Percentiles rank a stretch among this genome's conserved stretches.
These are phyloP conservation scores for Lithophane leautieri DNA, from an alignment of 2,888 invertebrate species.

Conservation along the genomic window DNA sequence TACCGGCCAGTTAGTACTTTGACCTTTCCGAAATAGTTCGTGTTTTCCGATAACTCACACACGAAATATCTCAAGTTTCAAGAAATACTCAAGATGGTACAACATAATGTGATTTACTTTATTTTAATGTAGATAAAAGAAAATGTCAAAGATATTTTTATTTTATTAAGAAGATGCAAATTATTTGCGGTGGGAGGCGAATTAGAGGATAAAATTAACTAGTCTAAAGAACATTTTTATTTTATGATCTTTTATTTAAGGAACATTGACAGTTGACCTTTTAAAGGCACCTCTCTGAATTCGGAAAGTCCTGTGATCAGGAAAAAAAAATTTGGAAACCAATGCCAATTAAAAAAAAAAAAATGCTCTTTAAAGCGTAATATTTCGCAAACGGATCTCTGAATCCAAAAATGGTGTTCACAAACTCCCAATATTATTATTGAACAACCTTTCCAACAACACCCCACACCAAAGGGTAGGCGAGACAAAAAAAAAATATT, in stretches of 20 bases:
- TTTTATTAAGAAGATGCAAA: slow-evolving; percentile 5
- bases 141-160: background rate
- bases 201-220: background rate
- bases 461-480: too few species aligned
- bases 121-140: slow-evolving; percentile 3
- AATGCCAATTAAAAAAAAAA: too few species aligned
- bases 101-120: slow-evolving; percentile 12
- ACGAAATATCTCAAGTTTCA: slow-evolving; percentile 24
- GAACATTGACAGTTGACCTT: background rate
- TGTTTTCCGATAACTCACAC: slow-evolving; percentile 19
- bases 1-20: background rate
- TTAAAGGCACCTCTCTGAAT: background rate
- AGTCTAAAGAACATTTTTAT: background rate
- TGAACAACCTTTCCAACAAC: too few species aligned
- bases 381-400: too few species aligned
- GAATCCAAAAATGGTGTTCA: too few species aligned
- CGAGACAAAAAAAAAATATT: too few species aligned
- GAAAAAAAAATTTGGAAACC: background rate
- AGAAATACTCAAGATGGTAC: background rate
- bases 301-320: background rate
- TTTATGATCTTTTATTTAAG: background rate
- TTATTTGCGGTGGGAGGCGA: background rate
- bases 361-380: too few species aligned
- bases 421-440: too few species aligned
- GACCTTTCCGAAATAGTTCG: slow-evolving; percentile 26